Base-by-base conservation (phyloP, 2,888 invertebrate species). In the Eilema griseolum region DNA sequence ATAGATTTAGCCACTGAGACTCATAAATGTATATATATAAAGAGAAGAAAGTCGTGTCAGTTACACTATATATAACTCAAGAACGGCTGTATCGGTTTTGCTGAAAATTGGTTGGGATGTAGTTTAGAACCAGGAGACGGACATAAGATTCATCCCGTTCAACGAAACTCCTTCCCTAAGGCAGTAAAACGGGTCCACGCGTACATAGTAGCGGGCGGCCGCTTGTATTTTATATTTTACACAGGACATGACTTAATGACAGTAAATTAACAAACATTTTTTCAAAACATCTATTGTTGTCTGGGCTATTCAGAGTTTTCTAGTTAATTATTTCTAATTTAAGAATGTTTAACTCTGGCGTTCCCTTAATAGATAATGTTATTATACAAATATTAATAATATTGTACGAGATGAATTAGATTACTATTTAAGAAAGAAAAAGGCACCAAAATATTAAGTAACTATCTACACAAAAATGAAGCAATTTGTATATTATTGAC, bases 1-100 rank as follows among this genome's bases (percentile, higher is more conserved):
- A 62, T 33, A 62, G 24, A 41, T 62, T 16, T 8, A 24, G 24
- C 62, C 62, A 62, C 62, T 62, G 62, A 62, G 62, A 20, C 37
- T 24, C 12, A 3, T 62, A 52, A 52, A 52, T 52, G n/a, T n/a
- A n/a, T n/a, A n/a, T n/a, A n/a, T n/a, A n/a, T n/a, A n/a, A n/a
- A n/a, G n/a, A n/a, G n/a, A n/a, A n/a, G n/a, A n/a, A n/a, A n/a
- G n/a, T n/a, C n/a, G n/a, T n/a, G n/a, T n/a, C n/a, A n/a, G n/a
- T n/a, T n/a, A n/a, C n/a, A n/a, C n/a, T n/a, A n/a, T n/a, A n/a
- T n/a, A n/a, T n/a, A n/a, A n/a, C n/a, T n/a, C n/a, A n/a, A n/a
- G n/a, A n/a, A n/a, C n/a, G n/a, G n/a, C n/a, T n/a, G n/a, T n/a
- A n/a, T n/a, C n/a, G n/a, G n/a, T n/a, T n/a, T n/a, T n/a, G n/a